Conservation (phyloP, 35 echinoderm and acorn worm genomes). For the Apostichopus japonicus region DNA sequence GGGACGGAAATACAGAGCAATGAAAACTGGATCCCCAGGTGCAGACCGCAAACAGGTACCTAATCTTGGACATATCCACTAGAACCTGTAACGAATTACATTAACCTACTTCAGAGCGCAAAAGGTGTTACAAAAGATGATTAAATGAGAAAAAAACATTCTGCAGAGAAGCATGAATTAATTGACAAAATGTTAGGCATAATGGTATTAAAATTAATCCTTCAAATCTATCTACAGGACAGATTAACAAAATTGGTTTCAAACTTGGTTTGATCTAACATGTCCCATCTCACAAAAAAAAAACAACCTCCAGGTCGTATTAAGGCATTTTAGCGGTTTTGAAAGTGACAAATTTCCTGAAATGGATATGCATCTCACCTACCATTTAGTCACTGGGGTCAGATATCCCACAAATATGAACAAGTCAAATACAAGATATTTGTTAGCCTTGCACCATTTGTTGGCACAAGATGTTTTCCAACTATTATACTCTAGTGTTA, state of each 20-base stretch:
- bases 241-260: neutral
- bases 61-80: neutral
- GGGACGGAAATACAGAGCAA: neutral
- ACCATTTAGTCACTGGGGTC: no score
- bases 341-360: no score
- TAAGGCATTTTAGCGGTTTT: no score
- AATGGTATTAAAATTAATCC: neutral
- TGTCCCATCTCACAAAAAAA: no score
- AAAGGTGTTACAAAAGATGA: neutral
- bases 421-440: no score
- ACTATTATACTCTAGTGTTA: no score
- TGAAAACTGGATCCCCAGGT: neutral
- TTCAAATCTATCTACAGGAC: neutral
- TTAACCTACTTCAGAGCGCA: neutral
- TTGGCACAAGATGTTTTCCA: no score
- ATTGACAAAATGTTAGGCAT: neutral
- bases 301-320: no score
- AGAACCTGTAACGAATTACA: neutral
- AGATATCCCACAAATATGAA: no score
- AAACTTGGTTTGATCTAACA: neutral
- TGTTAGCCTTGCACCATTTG: no score
- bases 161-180: neutral
- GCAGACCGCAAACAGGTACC: neutral
- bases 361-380: no score
- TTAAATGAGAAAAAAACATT: neutral